These are phyloP conservation scores for Squalus acanthias DNA, from an alignment of 2,797 vertebrate species.

Conservation along the genomic window DNA sequence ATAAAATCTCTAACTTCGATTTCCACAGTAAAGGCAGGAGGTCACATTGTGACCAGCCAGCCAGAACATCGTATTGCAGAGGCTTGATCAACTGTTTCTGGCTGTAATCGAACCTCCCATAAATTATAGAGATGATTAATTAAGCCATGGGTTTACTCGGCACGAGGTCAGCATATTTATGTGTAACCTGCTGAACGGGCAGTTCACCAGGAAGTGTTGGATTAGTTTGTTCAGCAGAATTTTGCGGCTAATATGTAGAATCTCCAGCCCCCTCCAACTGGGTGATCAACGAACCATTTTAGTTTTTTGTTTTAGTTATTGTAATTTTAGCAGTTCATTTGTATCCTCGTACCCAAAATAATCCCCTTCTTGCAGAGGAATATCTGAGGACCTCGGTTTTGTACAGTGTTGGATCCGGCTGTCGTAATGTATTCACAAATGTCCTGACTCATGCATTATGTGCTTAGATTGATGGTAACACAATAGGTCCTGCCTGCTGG, in stretches of 20 bases:
- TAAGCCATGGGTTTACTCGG: not conserved
- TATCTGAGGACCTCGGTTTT: not conserved
- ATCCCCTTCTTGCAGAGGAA: not conserved
- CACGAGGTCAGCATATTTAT: not conserved
- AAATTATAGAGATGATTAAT: slow-evolving; percentile 27
- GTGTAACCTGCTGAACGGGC: not conserved
- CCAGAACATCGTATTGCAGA: not conserved
- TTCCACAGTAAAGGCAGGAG: not conserved
- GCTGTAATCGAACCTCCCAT: not conserved
- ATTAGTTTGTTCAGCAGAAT: slow-evolving; percentile 22
- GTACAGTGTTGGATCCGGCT: not conserved
- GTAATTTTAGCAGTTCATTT: slow-evolving; percentile 28
- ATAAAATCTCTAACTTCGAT: not conserved
- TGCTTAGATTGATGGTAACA: not conserved
- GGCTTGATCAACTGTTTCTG: not conserved
- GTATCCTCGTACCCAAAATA: slow-evolving; percentile 9
- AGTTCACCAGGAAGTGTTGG: slow-evolving; percentile 10
- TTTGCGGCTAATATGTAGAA: not conserved
- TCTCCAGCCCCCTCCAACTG: not conserved
- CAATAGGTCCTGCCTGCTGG: slow-evolving; percentile 4
- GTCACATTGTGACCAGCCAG: not conserved
- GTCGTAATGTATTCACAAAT: slow-evolving; percentile 23
- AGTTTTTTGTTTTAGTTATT: slow-evolving; percentile 5
- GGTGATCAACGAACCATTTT: not conserved
- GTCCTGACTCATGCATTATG: slow-evolving; percentile 10